These are phyloP conservation scores for Ceyx melanurus DNA, from an alignment of 2,113 vertebrate species.

Conservation along the genomic window DNA sequence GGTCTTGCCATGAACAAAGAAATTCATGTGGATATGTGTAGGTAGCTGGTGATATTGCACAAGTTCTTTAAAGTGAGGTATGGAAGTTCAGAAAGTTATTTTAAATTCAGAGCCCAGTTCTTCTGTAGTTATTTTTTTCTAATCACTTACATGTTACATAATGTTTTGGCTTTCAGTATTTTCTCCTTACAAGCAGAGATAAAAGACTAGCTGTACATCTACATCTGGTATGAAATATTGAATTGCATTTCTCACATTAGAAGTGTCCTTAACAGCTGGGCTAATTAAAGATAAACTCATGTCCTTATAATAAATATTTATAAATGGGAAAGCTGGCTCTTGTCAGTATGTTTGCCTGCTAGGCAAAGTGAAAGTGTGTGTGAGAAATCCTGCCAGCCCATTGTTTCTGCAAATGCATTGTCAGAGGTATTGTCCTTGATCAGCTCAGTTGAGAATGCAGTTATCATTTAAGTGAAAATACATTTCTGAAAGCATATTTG, in stretches of 20 bases:
- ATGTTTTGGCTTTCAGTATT: constrained; percentile 2
- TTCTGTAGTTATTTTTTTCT: background rate
- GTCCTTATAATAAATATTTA: constrained; percentile 81
- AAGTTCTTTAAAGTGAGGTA: background rate
- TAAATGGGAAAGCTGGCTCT: constrained; percentile 72
- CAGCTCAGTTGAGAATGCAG: background rate
- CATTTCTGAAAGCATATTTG: background rate
- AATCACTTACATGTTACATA: background rate
- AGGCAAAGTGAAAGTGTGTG: constrained; percentile 6
- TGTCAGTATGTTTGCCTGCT: constrained; percentile 48
- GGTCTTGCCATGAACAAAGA: background rate
- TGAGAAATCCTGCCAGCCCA: background rate
- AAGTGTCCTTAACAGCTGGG: constrained; percentile 80
- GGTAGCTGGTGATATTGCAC: background rate
- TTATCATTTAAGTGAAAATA: background rate
- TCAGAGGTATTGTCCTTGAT: background rate
- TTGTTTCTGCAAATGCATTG: background rate
- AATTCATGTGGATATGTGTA: background rate
- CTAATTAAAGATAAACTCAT: constrained; percentile 80
- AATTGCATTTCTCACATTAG: constrained; percentile 75
- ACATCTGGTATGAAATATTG: constrained; percentile 70
- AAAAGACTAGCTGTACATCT: constrained; percentile 67
- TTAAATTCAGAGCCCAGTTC: background rate
- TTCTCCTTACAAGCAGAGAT: constrained; percentile 51
- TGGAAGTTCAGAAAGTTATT: background rate